Evolutionary conservation across 2,797 vertebrate genomes (phyloP).

Genomic region (Gymnothorax javanicus): DNA sequence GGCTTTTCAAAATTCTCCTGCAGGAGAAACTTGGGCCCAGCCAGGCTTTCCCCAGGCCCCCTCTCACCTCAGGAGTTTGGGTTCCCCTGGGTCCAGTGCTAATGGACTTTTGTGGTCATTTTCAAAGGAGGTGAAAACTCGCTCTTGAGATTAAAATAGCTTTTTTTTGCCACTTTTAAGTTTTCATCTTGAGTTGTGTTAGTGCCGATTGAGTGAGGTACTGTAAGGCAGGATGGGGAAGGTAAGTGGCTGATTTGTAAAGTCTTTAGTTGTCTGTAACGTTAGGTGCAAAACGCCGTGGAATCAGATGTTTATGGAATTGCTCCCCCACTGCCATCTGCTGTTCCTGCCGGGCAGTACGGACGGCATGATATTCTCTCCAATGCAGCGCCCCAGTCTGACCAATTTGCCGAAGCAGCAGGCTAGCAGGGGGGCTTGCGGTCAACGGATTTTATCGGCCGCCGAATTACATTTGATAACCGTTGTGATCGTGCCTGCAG

Average conservation of each 20-base stretch:
- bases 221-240: background rate
- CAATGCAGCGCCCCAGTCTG: background rate
- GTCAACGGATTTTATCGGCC: background rate
- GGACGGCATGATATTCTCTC: background rate
- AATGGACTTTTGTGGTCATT: background rate
- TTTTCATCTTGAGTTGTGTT: background rate
- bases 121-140: background rate
- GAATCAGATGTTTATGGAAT: background rate
- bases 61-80: background rate
- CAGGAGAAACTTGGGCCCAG: background rate
- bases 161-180: background rate
- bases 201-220: background rate
- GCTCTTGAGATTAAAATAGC: background rate
- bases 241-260: background rate
- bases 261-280: no score
- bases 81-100: background rate
- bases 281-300: background rate
- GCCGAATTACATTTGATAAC: background rate
- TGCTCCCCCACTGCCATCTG: background rate
- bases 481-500: background rate
- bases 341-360: background rate
- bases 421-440: background rate
- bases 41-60: background rate
- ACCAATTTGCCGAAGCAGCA: background rate
- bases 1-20: background rate